Evolutionary conservation across 2,888 invertebrate genomes (phyloP).

Genomic region (Zaprionus obscuricornis): DNA sequence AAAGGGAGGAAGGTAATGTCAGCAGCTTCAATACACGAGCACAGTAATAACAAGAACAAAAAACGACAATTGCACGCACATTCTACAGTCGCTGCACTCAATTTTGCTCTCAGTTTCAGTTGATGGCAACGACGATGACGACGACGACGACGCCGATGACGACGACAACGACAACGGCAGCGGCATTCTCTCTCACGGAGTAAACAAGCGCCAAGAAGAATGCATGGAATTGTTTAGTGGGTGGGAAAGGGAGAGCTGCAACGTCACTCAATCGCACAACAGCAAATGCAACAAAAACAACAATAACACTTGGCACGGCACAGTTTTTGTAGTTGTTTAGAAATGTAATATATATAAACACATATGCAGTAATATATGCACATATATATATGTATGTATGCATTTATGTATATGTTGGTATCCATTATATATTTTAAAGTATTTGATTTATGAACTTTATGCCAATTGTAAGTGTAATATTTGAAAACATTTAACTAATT

Average conservation of each 20-base stretch:
- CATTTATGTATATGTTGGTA: background rate
- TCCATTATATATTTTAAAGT: slow-evolving; percentile 14
- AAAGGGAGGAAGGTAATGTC: slow-evolving; percentile 34
- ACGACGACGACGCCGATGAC: too few relatives aligned
- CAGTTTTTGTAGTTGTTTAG: slow-evolving; percentile 57
- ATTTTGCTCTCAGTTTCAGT: slow-evolving; percentile 19
- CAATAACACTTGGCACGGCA: slow-evolving; percentile 56
- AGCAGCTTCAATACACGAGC: too few relatives aligned
- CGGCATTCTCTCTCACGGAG: slow-evolving; percentile 31
- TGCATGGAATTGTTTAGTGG: slow-evolving; percentile 55
- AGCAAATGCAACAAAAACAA: slow-evolving; percentile 32
- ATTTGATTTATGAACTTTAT: too few relatives aligned
- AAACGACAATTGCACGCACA: slow-evolving; percentile 20
- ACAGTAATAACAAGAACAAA: slow-evolving; percentile 12
- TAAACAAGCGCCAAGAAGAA: slow-evolving; percentile 70
- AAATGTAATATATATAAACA: slow-evolving; percentile 14
- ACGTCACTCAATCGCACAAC: slow-evolving; percentile 50
- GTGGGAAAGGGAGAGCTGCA: slow-evolving; percentile 41
- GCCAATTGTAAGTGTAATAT: too few relatives aligned
- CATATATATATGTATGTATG: slow-evolving; percentile 4
- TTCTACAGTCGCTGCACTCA: slow-evolving; percentile 26
- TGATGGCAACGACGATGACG: too few relatives aligned
- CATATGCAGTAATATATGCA: slow-evolving; percentile 6
- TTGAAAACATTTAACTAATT: too few relatives aligned
- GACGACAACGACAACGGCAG: too few relatives aligned